Evolutionary conservation across 2,797 vertebrate genomes (phyloP), one percentile per base, ranked within the genome.

Genomic region (Falco columbarius): DNA sequence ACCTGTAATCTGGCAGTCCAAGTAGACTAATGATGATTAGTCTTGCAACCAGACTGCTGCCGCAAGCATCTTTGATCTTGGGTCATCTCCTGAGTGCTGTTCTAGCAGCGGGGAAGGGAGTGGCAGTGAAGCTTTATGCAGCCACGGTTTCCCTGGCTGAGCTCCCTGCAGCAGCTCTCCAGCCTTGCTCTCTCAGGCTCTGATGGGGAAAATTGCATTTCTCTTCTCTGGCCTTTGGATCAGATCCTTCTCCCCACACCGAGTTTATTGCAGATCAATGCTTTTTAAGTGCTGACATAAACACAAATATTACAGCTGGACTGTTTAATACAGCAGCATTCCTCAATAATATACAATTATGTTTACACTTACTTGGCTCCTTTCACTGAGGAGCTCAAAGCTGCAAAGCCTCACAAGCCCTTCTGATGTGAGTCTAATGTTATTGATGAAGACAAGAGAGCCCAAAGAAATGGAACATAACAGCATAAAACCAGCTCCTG

Each of bases 281-380:
- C 36, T 83, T 96, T 96, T 94, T 86, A 96, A 94, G 92, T 92
- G 94, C 90, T 93, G 95, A 95, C 89, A 95, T 94, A 97, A 96
- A 96, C 94, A 97, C 89, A 92, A 89, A 95, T 96, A 89, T 90
- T 95, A 87, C 86, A 92, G 61, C 83, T 46, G 63, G 55, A 59
- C 81, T 90, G 68, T 88, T 95, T 87, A 91, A 91, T 97, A 75
- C 84, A 73, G 81, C 86, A 94, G 26, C 65, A 62, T 93, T 75
- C 81, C 86, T 92, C 93, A 72, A 7, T 75, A 92, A 87, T 65
- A 75, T 68, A 86, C 85, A 92, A 81, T 92, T 95, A 92, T 27
- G 54, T 88, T 90, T 93, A 72, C 81, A 56, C 62, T 91, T 89
- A n/a, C 1, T 23, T 40, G 54, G 36, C 21, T 66, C 24, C 84